Conservation (phyloP, 2,113 vertebrate species). For the Spilogale gracilis region DNA sequence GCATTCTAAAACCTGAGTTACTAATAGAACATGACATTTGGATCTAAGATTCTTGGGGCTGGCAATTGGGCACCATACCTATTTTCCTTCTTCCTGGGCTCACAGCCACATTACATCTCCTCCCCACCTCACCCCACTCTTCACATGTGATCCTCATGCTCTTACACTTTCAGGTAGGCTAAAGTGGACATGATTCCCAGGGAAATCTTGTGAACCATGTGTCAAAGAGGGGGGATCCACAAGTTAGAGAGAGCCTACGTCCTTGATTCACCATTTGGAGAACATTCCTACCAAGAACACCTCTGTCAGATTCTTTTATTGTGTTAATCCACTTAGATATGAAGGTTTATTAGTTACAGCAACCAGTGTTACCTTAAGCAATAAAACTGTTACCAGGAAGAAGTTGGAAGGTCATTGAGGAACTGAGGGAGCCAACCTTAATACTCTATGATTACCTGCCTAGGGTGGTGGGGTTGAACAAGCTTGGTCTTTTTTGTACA, state of each 20-base stretch:
- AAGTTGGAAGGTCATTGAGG: not conserved
- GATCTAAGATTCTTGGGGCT: not conserved
- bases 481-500: not conserved
- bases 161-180: not conserved
- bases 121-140: too few species aligned
- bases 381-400: not conserved
- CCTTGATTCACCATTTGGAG: not conserved
- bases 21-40: not conserved
- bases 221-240: not conserved
- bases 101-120: not conserved
- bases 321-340: not conserved
- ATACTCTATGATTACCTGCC: not conserved
- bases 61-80: not conserved
- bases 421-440: not conserved
- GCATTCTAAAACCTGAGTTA: not conserved
- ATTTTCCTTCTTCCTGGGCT: not conserved
- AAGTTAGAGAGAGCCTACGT: not conserved
- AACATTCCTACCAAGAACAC: not conserved
- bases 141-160: not conserved
- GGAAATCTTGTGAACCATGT: not conserved
- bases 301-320: not conserved
- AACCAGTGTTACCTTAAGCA: not conserved
- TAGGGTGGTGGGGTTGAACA: not conserved
- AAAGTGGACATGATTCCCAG: not conserved
- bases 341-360: not conserved